A percentile compares a stretch with the other conserved stretches of the same genome.
Conservation (phyloP, 2,113 vertebrate genomes). For the Alligator mississippiensis region DNA sequence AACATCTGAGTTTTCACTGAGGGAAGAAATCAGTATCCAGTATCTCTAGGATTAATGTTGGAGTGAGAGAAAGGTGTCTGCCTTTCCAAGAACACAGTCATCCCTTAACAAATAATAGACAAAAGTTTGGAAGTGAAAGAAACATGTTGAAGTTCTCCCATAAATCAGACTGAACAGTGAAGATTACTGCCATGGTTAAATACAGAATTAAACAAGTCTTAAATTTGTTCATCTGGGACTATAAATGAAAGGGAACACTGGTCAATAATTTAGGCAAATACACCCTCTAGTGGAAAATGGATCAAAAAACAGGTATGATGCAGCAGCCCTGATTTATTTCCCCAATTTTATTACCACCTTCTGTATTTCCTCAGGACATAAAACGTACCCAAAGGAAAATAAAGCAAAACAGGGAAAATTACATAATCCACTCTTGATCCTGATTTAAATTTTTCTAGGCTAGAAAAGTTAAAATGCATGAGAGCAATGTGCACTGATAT, state of each 20-base stretch:
- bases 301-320: neutral
- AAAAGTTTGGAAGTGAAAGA: neutral
- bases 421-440: neutral
- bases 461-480: neutral
- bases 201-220: neutral
- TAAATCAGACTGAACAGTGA: neutral
- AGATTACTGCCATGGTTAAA: neutral
- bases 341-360: neutral
- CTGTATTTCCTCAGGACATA: neutral
- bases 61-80: neutral
- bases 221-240: neutral
- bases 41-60: neutral
- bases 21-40: neutral
- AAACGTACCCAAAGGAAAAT: neutral
- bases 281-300: neutral
- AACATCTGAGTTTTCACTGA: neutral
- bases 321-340: neutral
- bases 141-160: neutral
- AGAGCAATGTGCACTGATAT: neutral
- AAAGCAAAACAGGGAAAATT: neutral
- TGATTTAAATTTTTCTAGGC: neutral
- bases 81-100: neutral
- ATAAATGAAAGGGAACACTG: neutral
- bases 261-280: neutral
- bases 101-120: neutral